Evolutionary conservation across 2,888 invertebrate genomes (phyloP).

Genomic region (Cyclophora punctaria): DNA sequence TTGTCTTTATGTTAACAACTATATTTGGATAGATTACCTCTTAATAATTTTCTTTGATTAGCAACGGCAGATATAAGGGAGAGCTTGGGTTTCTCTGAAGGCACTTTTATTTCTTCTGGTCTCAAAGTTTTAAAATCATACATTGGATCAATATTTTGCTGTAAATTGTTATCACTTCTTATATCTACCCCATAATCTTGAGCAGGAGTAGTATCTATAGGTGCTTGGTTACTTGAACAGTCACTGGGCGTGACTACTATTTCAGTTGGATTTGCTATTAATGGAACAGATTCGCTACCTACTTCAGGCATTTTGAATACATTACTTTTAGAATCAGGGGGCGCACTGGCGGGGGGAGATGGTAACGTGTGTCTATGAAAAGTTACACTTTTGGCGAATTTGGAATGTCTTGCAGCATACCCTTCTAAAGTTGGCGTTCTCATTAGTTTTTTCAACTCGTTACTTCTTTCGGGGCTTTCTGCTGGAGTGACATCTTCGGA

Average conservation of each 20-base stretch:
- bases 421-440: constrained; percentile 91
- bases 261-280: constrained; percentile 30
- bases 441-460: constrained; percentile 81
- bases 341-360: constrained; percentile 80
- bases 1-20: constrained; percentile 2
- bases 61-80: constrained; percentile 73
- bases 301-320: constrained; percentile 55
- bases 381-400: constrained; percentile 91
- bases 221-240: constrained; percentile 17
- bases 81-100: constrained; percentile 72
- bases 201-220: constrained; percentile 15
- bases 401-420: constrained; percentile 90
- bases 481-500: constrained; percentile 79
- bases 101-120: constrained; percentile 71
- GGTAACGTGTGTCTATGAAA: constrained; percentile 89
- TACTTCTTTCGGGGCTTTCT: constrained; percentile 64
- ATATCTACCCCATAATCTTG: constrained; percentile 41
- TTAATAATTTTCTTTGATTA: constrained; percentile 75
- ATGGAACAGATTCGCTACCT: constrained; percentile 18
- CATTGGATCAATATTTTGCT: constrained; percentile 43
- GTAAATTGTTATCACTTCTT: constrained; percentile 43
- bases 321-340: constrained; percentile 43
- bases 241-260: constrained; percentile 23
- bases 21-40: constrained; percentile 48
- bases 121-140: constrained; percentile 56